Conservation (phyloP, 2,888 invertebrate species). For the Bedellia somnulentella region DNA sequence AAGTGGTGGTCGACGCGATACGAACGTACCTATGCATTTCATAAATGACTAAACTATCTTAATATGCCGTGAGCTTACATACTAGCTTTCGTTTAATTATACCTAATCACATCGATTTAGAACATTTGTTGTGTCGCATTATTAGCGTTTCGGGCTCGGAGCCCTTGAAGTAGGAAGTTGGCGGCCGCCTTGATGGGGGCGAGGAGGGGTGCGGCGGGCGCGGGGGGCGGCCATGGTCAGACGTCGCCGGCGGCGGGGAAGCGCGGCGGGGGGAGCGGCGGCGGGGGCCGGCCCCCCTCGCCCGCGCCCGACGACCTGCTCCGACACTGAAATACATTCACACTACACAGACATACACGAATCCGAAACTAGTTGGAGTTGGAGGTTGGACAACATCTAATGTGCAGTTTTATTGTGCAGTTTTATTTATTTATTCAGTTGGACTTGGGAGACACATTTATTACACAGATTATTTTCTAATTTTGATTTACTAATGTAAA, state of each 20-base stretch:
- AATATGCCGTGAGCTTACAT: slow-evolving; percentile 51
- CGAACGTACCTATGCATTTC: slow-evolving; percentile 43
- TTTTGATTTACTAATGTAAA: too few species aligned
- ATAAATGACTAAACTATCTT: slow-evolving; percentile 51
- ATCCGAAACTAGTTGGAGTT: background rate
- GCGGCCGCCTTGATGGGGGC: slow-evolving; percentile 68
- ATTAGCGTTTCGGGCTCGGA: slow-evolving; percentile 55
- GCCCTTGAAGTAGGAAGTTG: slow-evolving; percentile 68
- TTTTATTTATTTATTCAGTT: too few species aligned
- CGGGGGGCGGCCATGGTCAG: slow-evolving; percentile 69
- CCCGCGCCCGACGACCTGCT: slow-evolving; percentile 75
- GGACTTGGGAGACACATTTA: too few species aligned
- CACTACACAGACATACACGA: background rate
- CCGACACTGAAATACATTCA: slow-evolving; percentile 69
- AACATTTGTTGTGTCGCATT: slow-evolving; percentile 60
- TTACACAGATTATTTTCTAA: too few species aligned
- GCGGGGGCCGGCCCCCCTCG: slow-evolving; percentile 73
- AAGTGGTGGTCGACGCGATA: slow-evolving; percentile 45
- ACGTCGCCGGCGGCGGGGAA: slow-evolving; percentile 74
- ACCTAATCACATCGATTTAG: slow-evolving; percentile 60
- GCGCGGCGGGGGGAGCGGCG: slow-evolving; percentile 79
- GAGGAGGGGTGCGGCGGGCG: slow-evolving; percentile 63
- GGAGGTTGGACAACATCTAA: too few species aligned
- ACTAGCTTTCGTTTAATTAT: slow-evolving; percentile 41
- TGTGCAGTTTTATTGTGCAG: too few species aligned